Evolutionary conservation across 2,113 vertebrate species (phyloP), one percentile per base, ranked within the genome.

Genomic region (Platysteira castanea): DNA sequence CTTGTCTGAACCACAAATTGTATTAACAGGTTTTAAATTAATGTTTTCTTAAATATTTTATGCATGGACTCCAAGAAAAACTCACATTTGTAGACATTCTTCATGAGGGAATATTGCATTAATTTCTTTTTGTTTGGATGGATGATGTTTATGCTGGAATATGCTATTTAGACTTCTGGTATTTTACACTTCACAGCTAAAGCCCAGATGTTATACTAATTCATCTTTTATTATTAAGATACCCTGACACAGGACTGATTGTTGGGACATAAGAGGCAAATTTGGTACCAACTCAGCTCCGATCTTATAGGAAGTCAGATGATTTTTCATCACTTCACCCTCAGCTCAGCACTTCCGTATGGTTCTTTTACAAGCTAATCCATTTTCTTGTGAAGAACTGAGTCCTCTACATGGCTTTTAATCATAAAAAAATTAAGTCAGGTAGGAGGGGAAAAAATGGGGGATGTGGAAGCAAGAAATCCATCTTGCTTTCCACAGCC

Each of bases 401-500:
- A 77, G 20, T 86, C 5, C 14, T 70, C 14, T 63, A 31, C 6
- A 10, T 39, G 20, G n/a, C 33, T 94, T 92, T 95, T 91, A 88
- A 78, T 84, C 70, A 73, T 3, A 14, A 69, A 52, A 81, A 64
- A 87, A 67, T 71, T 73, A 77, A 97, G 81, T 67, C 56, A 46
- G 79, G 59, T 78, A 71, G 42, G 44, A 91, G 64, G 37, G 54
- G 88, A 91, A 96, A 59, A 79, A 94, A 96, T 78, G 60, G 50
- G 9, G 52, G 74, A 95, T 94, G 30, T 7, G 20, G 30, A 97
- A 35, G 42, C 19, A 91, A 83, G 83, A 64, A 68, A 97, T 95
- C 31, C 39, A 81, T 97, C 65, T 94, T 88, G 46, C n/a, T 95
- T 63, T 94, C 83, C 47, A 33, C 87, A 96, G 91, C 85, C 53